Evolutionary conservation across 2,888 invertebrate species (phyloP).

Genomic region (Aphidoletes aphidimyza): DNA sequence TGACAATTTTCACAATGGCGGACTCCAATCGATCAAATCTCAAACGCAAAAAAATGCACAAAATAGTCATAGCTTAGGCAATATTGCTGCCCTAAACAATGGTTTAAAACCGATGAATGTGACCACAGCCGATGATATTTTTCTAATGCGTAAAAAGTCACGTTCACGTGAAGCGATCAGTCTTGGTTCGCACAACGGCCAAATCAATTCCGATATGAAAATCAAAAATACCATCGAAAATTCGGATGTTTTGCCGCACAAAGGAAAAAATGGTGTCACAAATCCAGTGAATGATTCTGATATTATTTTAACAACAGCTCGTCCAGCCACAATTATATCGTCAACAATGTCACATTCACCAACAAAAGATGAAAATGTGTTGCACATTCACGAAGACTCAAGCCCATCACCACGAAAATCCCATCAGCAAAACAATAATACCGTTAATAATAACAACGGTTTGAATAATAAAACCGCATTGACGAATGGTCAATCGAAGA

Average conservation of each 20-base stretch:
- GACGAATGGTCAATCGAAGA: conserved; percentile 47
- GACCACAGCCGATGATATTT: conserved; percentile 57
- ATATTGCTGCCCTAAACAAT: conserved; percentile 59
- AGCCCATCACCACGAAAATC: conserved; percentile 55
- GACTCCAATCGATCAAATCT: conserved; percentile 56
- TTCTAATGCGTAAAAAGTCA: conserved; percentile 59
- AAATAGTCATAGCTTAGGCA: conserved; percentile 59
- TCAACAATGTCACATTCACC: conserved; percentile 66
- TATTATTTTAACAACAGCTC: conserved; percentile 73
- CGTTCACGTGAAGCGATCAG: conserved; percentile 60
- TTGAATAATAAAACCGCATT: conserved; percentile 44
- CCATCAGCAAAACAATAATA: background rate
- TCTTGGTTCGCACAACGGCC: conserved; percentile 60
- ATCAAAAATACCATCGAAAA: conserved; percentile 60
- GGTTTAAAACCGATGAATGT: conserved; percentile 57
- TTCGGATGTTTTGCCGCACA: background rate
- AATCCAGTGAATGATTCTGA: conserved; percentile 66
- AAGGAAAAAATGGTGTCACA: conserved; percentile 55
- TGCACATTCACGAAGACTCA: conserved; percentile 58
- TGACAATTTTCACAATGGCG: conserved; percentile 60
- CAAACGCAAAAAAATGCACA: conserved; percentile 58
- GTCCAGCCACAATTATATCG: conserved; percentile 75
- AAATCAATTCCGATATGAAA: conserved; percentile 56
- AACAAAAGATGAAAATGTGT: conserved; percentile 55
- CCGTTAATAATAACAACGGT: conserved; percentile 5